A percentile compares a stretch with the other conserved stretches of the same genome.
Evolutionary conservation across 23 tunicate species (phyloP).

Genomic region (Halocynthia roretzi): DNA sequence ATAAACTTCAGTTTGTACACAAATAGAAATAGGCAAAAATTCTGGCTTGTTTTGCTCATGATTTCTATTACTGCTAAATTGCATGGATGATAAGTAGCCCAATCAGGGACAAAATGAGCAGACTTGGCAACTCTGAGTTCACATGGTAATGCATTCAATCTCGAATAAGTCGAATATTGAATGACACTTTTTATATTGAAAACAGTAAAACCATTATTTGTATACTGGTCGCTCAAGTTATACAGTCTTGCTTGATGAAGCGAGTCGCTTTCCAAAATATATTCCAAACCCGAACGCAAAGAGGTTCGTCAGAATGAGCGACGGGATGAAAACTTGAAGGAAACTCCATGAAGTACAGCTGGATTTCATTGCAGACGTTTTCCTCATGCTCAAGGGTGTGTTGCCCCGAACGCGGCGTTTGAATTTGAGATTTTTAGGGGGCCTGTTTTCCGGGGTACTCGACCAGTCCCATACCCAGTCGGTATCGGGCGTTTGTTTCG

Average conservation of each 20-base stretch:
- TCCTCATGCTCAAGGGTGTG: conserved; percentile 53
- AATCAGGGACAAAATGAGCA: too few relatives aligned
- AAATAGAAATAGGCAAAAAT: too few relatives aligned
- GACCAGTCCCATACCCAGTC: conserved; percentile 88
- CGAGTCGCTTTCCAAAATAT: neutral
- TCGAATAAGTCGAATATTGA: too few relatives aligned
- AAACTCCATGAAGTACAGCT: conserved; percentile 61
- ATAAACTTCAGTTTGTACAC: too few relatives aligned
- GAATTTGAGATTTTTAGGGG: conserved; percentile 33
- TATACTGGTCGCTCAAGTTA: too few relatives aligned
- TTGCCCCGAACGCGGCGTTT: conserved; percentile 28
- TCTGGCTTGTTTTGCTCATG: too few relatives aligned
- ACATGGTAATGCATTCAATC: too few relatives aligned
- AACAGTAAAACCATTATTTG: too few relatives aligned
- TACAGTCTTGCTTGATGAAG: neutral
- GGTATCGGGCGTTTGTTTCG: conserved; percentile 15
- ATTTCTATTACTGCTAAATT: too few relatives aligned
- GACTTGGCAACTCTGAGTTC: too few relatives aligned
- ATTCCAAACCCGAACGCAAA: conserved; percentile 56
- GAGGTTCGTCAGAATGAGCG: conserved; percentile 44
- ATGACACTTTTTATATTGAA: too few relatives aligned
- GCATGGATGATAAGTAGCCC: too few relatives aligned
- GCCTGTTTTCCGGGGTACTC: conserved; percentile 34
- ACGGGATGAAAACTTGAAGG: conserved; percentile 59
- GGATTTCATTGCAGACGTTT: conserved; percentile 53